Evolutionary conservation across 2,113 vertebrate species (phyloP).

Genomic region (Oenanthe melanoleuca): DNA sequence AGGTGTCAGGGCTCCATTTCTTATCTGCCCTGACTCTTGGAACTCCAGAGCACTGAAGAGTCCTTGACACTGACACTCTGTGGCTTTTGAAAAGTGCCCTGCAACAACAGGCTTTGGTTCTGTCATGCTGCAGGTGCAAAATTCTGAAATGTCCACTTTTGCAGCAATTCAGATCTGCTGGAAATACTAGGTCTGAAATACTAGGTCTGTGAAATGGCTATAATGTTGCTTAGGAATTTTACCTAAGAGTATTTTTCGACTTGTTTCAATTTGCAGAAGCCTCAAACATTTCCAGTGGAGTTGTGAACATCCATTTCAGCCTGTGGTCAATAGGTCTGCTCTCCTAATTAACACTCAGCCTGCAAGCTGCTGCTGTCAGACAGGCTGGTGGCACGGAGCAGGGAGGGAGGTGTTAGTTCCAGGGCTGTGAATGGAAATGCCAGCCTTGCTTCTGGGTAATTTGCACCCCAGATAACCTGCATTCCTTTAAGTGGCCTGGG

Average conservation of each 20-base stretch:
- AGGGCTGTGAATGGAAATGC: background rate
- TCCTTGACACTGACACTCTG: background rate
- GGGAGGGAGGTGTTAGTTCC: background rate
- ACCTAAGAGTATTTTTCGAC: background rate
- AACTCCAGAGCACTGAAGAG: background rate
- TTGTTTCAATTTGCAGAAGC: slow-evolving; percentile 3
- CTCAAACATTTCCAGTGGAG: background rate
- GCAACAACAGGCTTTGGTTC: background rate
- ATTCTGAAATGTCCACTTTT: background rate
- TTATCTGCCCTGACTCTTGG: background rate
- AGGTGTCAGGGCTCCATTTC: slow-evolving; percentile 8
- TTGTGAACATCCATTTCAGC: background rate
- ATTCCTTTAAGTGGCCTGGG: background rate
- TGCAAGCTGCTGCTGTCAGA: background rate
- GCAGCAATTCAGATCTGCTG: background rate
- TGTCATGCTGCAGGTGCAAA: background rate
- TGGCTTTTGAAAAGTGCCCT: background rate
- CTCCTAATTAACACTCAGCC: background rate
- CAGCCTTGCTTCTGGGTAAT: background rate
- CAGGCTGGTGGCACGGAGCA: background rate
- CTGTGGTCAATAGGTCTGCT: background rate
- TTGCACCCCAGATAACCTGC: background rate
- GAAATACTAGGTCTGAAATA: background rate
- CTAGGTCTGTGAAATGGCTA: background rate
- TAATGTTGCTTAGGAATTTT: background rate